Evolutionary conservation across 2,888 invertebrate genomes (phyloP), one percentile per base, ranked within the genome.

Genomic region (Scaptomyza polygonia): DNA sequence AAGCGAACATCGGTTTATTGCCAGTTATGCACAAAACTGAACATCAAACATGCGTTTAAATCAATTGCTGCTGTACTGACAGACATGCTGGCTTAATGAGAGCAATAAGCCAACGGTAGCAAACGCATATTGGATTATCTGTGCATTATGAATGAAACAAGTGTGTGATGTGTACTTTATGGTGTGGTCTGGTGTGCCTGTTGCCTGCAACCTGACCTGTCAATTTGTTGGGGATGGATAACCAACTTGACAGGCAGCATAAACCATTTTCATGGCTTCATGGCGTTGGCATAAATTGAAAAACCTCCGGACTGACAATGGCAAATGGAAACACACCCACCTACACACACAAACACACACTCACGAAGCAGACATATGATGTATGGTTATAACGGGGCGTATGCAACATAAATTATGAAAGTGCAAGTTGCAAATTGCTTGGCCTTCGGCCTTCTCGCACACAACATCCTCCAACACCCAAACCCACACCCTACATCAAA

Each of bases 361-460:
- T 5, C 25, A 25, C 25, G 21, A 14, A n/a, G 14, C 9, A 61
- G 25, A 42, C 39, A 43, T 45, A 57, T 81, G 68, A 76, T 66
- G 44, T 51, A 81, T 66, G 63, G 40, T 44, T 70, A 61, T 57
- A 62, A 45, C 63, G 52, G 51, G 77, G 34, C 47, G 72, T 61
- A 59, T 72, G 83, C 72, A 75, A 82, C 82, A 82, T 82, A 85
- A 82, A 85, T 82, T 75, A 82, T 77, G 73, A 82, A 85, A 85
- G 83, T 82, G 86, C 81, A 81, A 82, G 86, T 82, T 82, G 83
- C 77, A 82, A 82, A 82, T 82, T 72, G 75, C 77, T 72, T 82
- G 79, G 81, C 86, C 86, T 82, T 79, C 81, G 74, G 79, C 65
- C 63, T 59, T 62, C 39, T 52, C 3, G 39, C 39, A 14, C 9